Base-by-base conservation (phyloP, 1,140 invertebrate genomes). In the Drosophila serrata region DNA sequence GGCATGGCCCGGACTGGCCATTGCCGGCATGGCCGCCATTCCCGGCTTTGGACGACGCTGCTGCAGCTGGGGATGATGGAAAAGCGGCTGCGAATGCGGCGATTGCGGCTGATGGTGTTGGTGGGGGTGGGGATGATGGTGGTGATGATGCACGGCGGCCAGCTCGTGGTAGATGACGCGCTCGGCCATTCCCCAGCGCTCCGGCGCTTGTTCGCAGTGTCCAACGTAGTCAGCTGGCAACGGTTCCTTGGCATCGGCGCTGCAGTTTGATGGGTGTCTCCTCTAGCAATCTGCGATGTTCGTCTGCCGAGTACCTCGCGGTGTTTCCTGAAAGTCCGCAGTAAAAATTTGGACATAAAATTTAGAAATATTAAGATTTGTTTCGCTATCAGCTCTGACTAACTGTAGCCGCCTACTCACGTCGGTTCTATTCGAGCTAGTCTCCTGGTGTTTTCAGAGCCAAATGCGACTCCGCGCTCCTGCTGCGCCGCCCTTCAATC, bases 401-500 rank as follows among this genome's bases (percentile, higher is more conserved):
- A 24, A 56, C 5, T 5, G 33, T 7, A 31, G 19, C 15, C 17
- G 61, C 56, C 61, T 61, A 64, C 61, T 61, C 15, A 64, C 61
- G 24, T 56, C 22, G 31, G 13, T 35, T 15, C 15, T n/a, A 11
- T 9, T 4, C 35, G 49, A 8, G n/a, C 8, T 17, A 27, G 24
- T 31, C 1, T 22, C 19, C 19, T 35, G 17, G 8, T 15, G 13
- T 4, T n/a, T 37, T 19, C 49, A 35, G 49, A 53, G 49, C 17
- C 55, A 9, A 60, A 17, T 59, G 56, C 27, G 19, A 60, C 17
- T 61, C 37, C 12, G 8, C 31, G 51, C 17, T 56, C 48, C 29
- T 64, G 61, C 61, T 61, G 56, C 61, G 61, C 61, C 61, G 61
- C 56, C 61, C 29, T 64, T 61, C 39, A 64, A 62, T 64, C 61